These are phyloP conservation scores for Neoitamus cyanurus DNA, from an alignment of 2,888 invertebrate genomes.

Conservation along the genomic window DNA sequence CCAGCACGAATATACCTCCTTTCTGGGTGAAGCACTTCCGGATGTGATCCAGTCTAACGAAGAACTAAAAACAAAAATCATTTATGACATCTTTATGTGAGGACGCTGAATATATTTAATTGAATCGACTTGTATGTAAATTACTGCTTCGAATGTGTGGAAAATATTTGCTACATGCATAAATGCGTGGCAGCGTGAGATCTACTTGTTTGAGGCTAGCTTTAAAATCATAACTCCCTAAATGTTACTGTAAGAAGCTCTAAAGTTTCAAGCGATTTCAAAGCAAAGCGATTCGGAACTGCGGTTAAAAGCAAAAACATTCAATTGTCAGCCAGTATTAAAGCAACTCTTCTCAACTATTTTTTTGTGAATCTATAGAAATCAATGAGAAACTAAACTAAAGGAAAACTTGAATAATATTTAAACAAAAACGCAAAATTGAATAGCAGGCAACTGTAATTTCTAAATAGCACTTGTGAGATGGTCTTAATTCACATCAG, in stretches of 20 bases:
- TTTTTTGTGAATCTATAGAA: slow-evolving; percentile 30
- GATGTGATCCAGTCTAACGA: slow-evolving; percentile 98
- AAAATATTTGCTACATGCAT: slow-evolving; percentile 27
- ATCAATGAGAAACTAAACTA: slow-evolving; percentile 31
- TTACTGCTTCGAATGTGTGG: background rate
- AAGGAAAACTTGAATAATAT: slow-evolving; percentile 20
- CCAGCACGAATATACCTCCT: slow-evolving; percentile 98
- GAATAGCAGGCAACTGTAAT: slow-evolving; percentile 42
- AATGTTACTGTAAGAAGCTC: slow-evolving; percentile 19
- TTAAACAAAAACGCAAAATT: slow-evolving; percentile 18
- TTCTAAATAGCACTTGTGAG: slow-evolving; percentile 68
- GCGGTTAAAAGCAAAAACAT: slow-evolving; percentile 22
- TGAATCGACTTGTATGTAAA: slow-evolving; percentile 28
- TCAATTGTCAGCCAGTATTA: slow-evolving; percentile 33
- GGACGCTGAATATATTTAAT: background rate
- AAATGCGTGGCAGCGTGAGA: slow-evolving; percentile 32
- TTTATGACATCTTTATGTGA: background rate
- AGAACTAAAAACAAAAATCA: slow-evolving; percentile 83
- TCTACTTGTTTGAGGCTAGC: background rate
- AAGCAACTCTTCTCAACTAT: slow-evolving; percentile 11
- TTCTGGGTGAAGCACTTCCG: slow-evolving; percentile 99
- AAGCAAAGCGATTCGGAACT: slow-evolving; percentile 33
- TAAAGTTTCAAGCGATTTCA: slow-evolving; percentile 21
- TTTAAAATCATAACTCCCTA: background rate
- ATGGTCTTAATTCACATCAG: slow-evolving; percentile 62